Evolutionary conservation across 2,113 vertebrate genomes (phyloP), one percentile per base, ranked within the genome.

Genomic region (Brienomyrus longianalis): DNA sequence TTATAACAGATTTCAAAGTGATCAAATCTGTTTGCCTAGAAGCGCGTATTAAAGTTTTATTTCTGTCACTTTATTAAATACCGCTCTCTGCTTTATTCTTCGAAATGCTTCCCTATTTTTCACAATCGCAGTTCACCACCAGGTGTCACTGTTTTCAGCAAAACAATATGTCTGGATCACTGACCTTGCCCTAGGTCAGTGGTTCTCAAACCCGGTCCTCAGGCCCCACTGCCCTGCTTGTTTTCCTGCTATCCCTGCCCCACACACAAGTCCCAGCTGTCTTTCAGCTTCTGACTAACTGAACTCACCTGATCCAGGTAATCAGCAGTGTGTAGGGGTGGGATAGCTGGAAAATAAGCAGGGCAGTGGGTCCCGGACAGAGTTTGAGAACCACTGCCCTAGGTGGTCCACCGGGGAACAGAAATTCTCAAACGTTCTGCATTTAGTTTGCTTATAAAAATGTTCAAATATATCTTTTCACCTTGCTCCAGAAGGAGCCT

Each of bases 61-160:
- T 84, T 59, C 15, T 7, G 13, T 89, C 80, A 52, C 39, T 54
- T 54, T 50, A 31, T 56, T 27, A 17, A 87, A 54, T 35, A 54
- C 21, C 48, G 11, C 23, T 83, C 17, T 80, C 19, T 59, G 52
- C 85, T 62, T 89, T 89, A 39, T 35, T 21, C 35, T 83, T 50
- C 10, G 21, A 48, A 62, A 62, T 45, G 9, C 52, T 52, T 54
- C 31, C 59, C 50, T 19, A 27, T 80, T 80, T 83, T 80, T 54
- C 39, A 6, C 54, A 59, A 84, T 56, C 31, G 54, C 13, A 27
- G 19, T 48, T 56, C 21, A 54, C 89, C 89, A 89, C 52, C 23
- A 89, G 80, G 52, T 89, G 89, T 45, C 54, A 43, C 77, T 89
- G 89, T 89, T 89, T 47, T 59, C 52, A 83, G 70, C 13, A 54